Conservation (phyloP, 2,113 vertebrate species). For the Haliaeetus leucogaster region DNA sequence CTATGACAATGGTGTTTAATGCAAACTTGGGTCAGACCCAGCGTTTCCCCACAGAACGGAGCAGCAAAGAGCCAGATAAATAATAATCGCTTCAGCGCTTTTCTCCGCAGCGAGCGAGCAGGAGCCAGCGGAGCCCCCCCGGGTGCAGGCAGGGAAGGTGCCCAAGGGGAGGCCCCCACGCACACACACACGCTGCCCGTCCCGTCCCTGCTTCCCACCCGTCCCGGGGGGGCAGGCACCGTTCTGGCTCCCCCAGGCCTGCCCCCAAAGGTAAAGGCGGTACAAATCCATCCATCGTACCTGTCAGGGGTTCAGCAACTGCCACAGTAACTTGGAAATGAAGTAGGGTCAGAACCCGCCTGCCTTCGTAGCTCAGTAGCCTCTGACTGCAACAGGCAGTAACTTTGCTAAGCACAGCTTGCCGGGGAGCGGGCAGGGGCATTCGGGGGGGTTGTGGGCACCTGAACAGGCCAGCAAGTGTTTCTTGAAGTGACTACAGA, state of each 20-base stretch:
- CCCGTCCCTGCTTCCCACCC: neutral
- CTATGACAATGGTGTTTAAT: neutral
- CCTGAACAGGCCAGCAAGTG: neutral
- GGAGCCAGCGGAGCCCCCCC: neutral
- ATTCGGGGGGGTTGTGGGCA: fast-evolving
- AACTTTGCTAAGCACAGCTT: too few relatives aligned
- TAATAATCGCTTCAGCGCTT: fast-evolving
- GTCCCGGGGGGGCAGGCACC: neutral
- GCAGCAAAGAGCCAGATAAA: neutral
- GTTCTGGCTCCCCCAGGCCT: fast-evolving
- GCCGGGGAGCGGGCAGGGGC: fast-evolving
- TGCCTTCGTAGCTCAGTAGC: too few relatives aligned
- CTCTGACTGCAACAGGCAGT: fast-evolving
- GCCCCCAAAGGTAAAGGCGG: neutral
- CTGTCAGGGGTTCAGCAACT: neutral
- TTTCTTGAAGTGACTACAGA: neutral
- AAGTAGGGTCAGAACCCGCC: neutral
- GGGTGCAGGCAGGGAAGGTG: fast-evolving
- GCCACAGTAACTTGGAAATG: too few relatives aligned
- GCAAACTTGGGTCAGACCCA: neutral
- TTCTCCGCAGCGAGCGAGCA: fast-evolving
- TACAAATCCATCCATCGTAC: neutral
- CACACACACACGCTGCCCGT: fast-evolving
- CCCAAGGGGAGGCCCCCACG: too few relatives aligned
- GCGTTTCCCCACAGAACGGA: neutral